phyloP scores from a whole-genome alignment of 2,888 invertebrate genomes.

The Acronicta psi region DNA sequence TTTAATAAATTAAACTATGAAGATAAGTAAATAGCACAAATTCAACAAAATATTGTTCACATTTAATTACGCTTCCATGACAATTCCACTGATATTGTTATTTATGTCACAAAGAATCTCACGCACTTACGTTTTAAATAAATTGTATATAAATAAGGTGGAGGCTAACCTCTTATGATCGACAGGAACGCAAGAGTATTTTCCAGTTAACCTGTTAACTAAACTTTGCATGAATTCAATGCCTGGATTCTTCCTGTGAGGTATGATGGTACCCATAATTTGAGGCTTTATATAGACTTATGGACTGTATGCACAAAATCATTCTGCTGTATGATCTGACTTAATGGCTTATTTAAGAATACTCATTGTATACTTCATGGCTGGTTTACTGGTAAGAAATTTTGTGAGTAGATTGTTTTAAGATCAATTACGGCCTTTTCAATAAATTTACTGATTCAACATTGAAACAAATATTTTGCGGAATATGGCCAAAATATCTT shows the following conservation, averaged over 20 bases:
- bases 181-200: constrained; percentile 43
- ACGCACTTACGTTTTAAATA: constrained; percentile 9
- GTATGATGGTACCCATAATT: constrained; percentile 36
- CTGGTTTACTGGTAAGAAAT: constrained; percentile 10
- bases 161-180: constrained; percentile 47
- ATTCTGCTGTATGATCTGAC: constrained; percentile 32
- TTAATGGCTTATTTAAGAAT: constrained; percentile 37
- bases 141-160: constrained; percentile 26
- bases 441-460: too few species aligned
- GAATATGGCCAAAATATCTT: too few species aligned
- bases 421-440: too few species aligned
- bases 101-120: constrained; percentile 1
- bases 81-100: constrained; percentile 25
- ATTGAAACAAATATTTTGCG: too few species aligned
- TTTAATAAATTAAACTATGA: too few species aligned
- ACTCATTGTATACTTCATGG: constrained; percentile 24
- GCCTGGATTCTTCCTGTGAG: constrained; percentile 31
- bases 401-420: neutral
- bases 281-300: constrained; percentile 26
- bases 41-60: too few species aligned
- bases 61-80: neutral
- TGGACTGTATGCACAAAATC: constrained; percentile 19
- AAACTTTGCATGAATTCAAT: constrained; percentile 49
- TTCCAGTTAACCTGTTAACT: constrained; percentile 34
- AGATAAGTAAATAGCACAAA: too few species aligned